phyloP scores from a whole-genome alignment of 2,797 vertebrate species.

The Rhinogobio ventralis region DNA sequence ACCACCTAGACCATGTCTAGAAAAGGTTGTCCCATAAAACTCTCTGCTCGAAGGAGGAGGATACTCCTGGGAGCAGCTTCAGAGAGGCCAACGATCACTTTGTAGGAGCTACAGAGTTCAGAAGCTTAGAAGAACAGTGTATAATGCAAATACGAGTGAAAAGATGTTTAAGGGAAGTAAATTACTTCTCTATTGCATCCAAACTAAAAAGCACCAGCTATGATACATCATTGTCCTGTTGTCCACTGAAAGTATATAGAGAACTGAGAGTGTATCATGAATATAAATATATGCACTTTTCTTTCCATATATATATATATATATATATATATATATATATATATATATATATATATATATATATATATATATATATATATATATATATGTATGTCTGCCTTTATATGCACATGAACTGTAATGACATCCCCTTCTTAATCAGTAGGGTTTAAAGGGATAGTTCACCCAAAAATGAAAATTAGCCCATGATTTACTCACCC shows the following conservation, averaged over 20 bases:
- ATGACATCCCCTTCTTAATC: too few relatives aligned
- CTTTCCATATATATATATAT: too few relatives aligned
- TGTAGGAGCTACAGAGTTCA: conserved; percentile 11
- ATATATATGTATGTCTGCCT: too few relatives aligned
- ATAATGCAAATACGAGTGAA: conserved; percentile 1
- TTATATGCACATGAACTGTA: too few relatives aligned
- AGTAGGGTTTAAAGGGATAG: too few relatives aligned
- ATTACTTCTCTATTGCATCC: background rate
- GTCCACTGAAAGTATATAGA: background rate
- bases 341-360: too few relatives aligned
- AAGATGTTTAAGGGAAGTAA: background rate
- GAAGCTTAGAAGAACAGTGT: conserved; percentile 2
- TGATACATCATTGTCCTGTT: background rate
- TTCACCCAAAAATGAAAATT: too few relatives aligned
- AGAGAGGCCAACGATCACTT: conserved; percentile 7
- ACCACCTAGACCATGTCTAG: conserved; percentile 7
- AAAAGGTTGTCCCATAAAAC: conserved; percentile 23
- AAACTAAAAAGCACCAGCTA: background rate
- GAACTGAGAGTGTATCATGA: background rate
- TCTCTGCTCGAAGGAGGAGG: background rate
- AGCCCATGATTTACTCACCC: too few relatives aligned
- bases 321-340: too few relatives aligned
- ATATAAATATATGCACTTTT: background rate
- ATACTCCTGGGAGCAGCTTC: conserved; percentile 27
- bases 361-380: too few relatives aligned